Percentiles rank a stretch among this genome's conserved stretches.
phyloP scores from a whole-genome alignment of 2,888 invertebrate genomes.

The Nemotelus pantherinus region DNA sequence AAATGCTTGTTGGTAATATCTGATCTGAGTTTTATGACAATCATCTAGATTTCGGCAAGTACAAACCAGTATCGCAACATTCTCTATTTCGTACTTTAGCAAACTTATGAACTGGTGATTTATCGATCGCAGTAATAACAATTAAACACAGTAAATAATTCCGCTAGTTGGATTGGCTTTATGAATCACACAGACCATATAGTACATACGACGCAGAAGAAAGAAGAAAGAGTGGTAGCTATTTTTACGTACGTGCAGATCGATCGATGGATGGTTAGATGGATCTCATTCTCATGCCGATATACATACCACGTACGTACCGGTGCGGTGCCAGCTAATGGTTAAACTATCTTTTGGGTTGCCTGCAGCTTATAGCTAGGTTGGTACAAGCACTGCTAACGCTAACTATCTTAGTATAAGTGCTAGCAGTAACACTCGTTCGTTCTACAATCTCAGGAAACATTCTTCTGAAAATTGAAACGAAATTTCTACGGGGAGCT shows the following conservation, averaged over 20 bases:
- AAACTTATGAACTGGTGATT: not conserved
- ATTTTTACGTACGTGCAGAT: not conserved
- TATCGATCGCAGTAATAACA: slow-evolving; percentile 35
- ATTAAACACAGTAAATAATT: slow-evolving; percentile 38
- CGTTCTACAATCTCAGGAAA: slow-evolving; percentile 15
- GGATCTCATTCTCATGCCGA: not conserved
- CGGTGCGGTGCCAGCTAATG: slow-evolving; percentile 2
- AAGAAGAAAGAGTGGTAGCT: too few relatives aligned
- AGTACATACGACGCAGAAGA: not conserved
- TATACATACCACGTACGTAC: not conserved
- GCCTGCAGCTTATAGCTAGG: slow-evolving; percentile 18
- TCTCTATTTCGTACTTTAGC: too few relatives aligned
- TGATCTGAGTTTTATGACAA: too few relatives aligned
- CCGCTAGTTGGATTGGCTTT: slow-evolving; percentile 30
- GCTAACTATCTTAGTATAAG: slow-evolving; percentile 6
- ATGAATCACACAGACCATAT: slow-evolving; percentile 20
- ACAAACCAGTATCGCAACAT: too few relatives aligned
- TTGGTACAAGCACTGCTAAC: not conserved
- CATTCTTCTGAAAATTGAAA: slow-evolving; percentile 16
- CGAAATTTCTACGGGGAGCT: slow-evolving; percentile 8
- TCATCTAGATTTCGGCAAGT: too few relatives aligned
- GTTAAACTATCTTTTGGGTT: not conserved
- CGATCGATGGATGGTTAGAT: not conserved
- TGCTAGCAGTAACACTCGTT: not conserved
- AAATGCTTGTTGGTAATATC: too few relatives aligned